phyloP scores from a whole-genome alignment of 53 echinoderm and acorn worm species.

The Arbacia lixula region DNA sequence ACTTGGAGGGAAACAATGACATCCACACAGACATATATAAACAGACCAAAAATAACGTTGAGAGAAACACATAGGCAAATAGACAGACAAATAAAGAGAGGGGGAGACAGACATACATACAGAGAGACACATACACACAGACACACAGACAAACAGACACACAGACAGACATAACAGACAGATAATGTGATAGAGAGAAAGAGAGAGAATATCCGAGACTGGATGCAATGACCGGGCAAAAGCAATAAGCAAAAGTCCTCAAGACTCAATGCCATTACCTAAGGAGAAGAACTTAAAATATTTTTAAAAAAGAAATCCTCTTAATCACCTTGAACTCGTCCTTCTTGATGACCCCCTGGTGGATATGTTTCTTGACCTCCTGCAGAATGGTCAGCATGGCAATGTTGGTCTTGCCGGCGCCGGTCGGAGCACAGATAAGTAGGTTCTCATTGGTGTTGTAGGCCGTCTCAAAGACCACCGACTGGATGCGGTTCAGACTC shows the following conservation, averaged over 20 bases:
- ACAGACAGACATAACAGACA: neutral
- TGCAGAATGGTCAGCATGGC: slow-evolving; percentile 96
- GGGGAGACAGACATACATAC: no score
- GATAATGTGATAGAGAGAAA: neutral
- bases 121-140: no score
- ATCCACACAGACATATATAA: no score
- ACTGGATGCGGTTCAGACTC: slow-evolving; percentile 85
- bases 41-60: no score
- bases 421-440: slow-evolving; percentile 94
- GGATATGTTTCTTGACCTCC: slow-evolving; percentile 88
- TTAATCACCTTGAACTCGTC: slow-evolving; percentile 88
- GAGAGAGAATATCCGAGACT: neutral
- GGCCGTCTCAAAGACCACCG: slow-evolving; percentile 92
- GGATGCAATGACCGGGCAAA: neutral
- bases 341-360: slow-evolving; percentile 96
- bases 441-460: slow-evolving; percentile 97
- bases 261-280: neutral
- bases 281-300: no score
- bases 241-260: neutral
- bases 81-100: no score
- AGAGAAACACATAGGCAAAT: no score
- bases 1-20: no score
- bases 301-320: neutral
- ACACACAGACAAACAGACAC: no score
- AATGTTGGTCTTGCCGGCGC: slow-evolving; percentile 98